Conservation (phyloP, 2,113 vertebrate species). For the Probosciger aterrimus region DNA sequence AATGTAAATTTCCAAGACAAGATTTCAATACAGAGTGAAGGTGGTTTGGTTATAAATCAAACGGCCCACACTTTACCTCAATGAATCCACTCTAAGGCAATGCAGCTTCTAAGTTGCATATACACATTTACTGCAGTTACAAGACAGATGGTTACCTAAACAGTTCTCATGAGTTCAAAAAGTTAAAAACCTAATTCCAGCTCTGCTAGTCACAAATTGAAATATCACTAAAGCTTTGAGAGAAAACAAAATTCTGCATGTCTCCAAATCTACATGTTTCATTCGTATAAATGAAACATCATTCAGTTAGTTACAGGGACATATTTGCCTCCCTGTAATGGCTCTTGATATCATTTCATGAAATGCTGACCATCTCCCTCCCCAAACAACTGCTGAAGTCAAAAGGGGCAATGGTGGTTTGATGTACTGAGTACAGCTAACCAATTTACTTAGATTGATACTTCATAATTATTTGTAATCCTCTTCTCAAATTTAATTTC, state of each 20-base stretch:
- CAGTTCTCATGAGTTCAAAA: not conserved
- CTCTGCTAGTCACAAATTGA: not conserved
- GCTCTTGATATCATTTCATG: not conserved
- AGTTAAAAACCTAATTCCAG: not conserved
- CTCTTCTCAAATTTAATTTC: not conserved
- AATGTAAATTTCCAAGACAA: not conserved
- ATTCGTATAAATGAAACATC: not conserved
- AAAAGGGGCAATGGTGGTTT: not conserved
- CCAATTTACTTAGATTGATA: not conserved
- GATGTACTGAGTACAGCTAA: not conserved
- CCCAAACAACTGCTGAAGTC: not conserved
- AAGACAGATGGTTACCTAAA: constrained; percentile 24
- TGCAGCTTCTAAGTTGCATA: not conserved
- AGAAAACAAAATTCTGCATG: not conserved
- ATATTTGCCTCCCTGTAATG: not conserved
- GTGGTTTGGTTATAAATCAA: not conserved
- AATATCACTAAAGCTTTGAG: not conserved
- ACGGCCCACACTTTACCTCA: not conserved
- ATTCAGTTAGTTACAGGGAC: not conserved
- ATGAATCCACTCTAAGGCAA: not conserved
- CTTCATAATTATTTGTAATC: not conserved
- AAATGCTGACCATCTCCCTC: not conserved
- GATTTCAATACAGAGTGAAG: not conserved
- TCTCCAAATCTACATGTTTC: not conserved
- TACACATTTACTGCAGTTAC: not conserved